phyloP scores from a whole-genome alignment of 2,888 invertebrate species.

The Petrolisthes cinctipes region DNA sequence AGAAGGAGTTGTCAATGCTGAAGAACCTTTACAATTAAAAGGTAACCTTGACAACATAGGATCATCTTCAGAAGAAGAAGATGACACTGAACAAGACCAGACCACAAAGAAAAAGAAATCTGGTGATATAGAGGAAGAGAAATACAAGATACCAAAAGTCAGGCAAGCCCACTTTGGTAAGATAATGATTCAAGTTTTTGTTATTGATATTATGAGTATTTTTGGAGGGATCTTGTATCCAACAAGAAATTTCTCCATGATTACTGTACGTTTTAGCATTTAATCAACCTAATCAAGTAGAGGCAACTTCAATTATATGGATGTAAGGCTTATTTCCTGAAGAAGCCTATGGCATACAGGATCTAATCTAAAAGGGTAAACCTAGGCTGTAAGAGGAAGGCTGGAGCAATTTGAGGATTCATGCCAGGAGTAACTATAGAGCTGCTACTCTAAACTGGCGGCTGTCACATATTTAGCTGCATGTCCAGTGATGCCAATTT shows the following conservation, averaged over 20 bases:
- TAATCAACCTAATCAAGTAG: neutral
- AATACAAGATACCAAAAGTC: conserved; percentile 44
- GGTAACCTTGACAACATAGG: conserved; percentile 52
- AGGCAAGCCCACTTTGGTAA: conserved; percentile 44
- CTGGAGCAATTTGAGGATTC: too few species aligned
- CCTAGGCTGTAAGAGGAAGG: too few species aligned
- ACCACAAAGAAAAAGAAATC: conserved; percentile 20
- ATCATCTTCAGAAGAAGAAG: conserved; percentile 47
- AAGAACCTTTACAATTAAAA: conserved; percentile 30
- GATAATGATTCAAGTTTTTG: neutral
- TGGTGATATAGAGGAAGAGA: conserved; percentile 8
- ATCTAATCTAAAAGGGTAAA: too few species aligned
- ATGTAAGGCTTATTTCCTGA: too few species aligned
- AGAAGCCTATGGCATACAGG: too few species aligned
- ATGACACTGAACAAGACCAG: conserved; percentile 7
- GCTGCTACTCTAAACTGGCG: too few species aligned
- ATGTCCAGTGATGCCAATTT: too few species aligned
- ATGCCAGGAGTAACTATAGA: too few species aligned
- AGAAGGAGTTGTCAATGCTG: conserved; percentile 35
- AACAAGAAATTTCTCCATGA: neutral
- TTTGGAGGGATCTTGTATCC: neutral
- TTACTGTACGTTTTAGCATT: neutral
- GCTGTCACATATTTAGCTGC: too few species aligned
- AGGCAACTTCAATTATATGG: too few species aligned
- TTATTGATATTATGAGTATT: too few species aligned